Evolutionary conservation across 2,113 vertebrate genomes (phyloP).

Genomic region (Microcebus murinus): DNA sequence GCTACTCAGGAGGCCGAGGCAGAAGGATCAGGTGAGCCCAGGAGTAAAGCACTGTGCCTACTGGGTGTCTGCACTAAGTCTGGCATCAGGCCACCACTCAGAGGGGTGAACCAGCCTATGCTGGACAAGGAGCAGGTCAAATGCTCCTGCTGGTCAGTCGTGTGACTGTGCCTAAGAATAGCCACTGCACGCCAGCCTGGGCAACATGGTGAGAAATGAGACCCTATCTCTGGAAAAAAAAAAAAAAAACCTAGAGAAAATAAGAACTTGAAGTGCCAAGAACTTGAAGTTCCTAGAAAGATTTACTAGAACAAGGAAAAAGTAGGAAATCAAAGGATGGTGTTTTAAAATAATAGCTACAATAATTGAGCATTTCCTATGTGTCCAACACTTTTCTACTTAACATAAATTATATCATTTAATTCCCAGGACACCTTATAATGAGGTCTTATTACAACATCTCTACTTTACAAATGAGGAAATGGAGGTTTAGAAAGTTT

Average conservation of each 20-base stretch:
- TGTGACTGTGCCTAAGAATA: not conserved
- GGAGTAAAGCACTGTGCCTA: not conserved
- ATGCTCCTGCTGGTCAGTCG: not conserved
- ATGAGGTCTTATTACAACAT: constrained; percentile 21
- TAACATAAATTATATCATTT: constrained; percentile 45
- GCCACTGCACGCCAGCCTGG: not conserved
- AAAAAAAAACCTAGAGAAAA: not conserved
- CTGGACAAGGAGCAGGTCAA: not conserved
- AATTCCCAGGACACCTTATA: constrained; percentile 24
- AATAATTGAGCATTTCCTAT: constrained; percentile 20
- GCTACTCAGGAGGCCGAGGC: not conserved
- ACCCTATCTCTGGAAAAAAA: not conserved
- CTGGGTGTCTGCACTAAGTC: not conserved
- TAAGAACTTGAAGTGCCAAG: not conserved
- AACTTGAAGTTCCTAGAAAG: constrained; percentile 41
- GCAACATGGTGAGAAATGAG: not conserved
- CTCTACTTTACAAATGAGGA: constrained; percentile 54
- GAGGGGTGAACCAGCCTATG: not conserved
- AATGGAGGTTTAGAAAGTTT: constrained; percentile 54
- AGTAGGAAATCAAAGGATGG: constrained; percentile 28
- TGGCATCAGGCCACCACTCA: not conserved
- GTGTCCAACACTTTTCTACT: constrained; percentile 10
- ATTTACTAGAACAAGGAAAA: constrained; percentile 28
- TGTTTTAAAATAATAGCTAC: constrained; percentile 37
- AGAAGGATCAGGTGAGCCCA: not conserved